Evolutionary conservation across 1,140 invertebrate species (phyloP).

Genomic region (Melitaea cinxia): DNA sequence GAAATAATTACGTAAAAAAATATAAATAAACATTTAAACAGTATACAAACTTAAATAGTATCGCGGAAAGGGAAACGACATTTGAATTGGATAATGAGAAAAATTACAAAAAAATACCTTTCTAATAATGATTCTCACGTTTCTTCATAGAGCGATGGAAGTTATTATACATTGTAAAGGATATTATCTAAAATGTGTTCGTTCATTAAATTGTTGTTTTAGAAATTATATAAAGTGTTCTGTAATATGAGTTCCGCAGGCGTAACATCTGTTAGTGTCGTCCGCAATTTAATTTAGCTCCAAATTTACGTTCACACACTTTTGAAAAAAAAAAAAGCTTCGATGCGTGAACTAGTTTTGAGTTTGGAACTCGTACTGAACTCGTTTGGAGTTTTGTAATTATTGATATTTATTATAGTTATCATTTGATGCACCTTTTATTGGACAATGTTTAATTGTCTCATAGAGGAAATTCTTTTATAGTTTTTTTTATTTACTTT

Average conservation of each 20-base stretch:
- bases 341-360: too few relatives aligned
- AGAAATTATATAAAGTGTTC: conserved; percentile 14
- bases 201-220: neutral
- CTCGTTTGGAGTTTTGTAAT: neutral
- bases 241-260: conserved; percentile 28
- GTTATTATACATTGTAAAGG: conserved; percentile 13
- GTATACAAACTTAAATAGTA: neutral
- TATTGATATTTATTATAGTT: neutral
- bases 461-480: too few relatives aligned
- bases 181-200: conserved; percentile 23
- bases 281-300: neutral
- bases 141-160: conserved; percentile 12
- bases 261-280: conserved; percentile 34
- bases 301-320: neutral
- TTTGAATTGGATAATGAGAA: neutral
- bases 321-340: conserved; percentile 4
- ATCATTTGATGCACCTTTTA: too few relatives aligned
- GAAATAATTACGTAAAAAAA: neutral
- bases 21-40: neutral
- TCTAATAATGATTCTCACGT: conserved; percentile 27
- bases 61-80: neutral
- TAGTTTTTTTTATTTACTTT: too few relatives aligned
- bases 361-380: too few relatives aligned
- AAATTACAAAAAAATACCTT: neutral
- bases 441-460: too few relatives aligned